Evolutionary conservation across 2,888 invertebrate species (phyloP).

Genomic region (Allolobophora icterica): DNA sequence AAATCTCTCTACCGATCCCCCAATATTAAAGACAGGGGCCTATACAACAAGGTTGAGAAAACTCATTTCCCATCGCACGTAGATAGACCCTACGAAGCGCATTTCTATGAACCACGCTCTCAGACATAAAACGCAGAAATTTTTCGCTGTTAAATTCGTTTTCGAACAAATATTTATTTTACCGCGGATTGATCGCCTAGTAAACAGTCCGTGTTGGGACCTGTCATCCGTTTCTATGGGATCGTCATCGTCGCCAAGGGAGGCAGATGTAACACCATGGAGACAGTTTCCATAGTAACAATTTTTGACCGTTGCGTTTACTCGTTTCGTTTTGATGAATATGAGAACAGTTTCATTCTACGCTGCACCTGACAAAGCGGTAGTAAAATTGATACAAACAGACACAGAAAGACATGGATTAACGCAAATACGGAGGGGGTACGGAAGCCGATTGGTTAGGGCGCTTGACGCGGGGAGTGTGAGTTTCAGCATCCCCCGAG

Average conservation of each 20-base stretch:
- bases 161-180: conserved; percentile 5
- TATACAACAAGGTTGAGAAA: background rate
- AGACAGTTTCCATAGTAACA: background rate
- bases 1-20: no score
- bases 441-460: no score
- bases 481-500: no score
- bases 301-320: background rate
- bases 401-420: no score
- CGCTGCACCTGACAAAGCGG: background rate
- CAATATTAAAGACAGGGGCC: no score
- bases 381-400: background rate
- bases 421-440: no score
- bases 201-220: background rate
- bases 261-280: background rate
- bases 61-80: background rate
- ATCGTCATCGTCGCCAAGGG: background rate
- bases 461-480: no score
- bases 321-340: background rate
- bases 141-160: conserved; percentile 11
- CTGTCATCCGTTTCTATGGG: background rate
- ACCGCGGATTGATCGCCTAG: background rate
- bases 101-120: background rate
- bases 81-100: background rate
- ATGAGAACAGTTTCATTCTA: background rate
- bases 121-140: background rate